Evolutionary conservation across 2,888 invertebrate genomes (phyloP).

Genomic region (Adela reaumurella): DNA sequence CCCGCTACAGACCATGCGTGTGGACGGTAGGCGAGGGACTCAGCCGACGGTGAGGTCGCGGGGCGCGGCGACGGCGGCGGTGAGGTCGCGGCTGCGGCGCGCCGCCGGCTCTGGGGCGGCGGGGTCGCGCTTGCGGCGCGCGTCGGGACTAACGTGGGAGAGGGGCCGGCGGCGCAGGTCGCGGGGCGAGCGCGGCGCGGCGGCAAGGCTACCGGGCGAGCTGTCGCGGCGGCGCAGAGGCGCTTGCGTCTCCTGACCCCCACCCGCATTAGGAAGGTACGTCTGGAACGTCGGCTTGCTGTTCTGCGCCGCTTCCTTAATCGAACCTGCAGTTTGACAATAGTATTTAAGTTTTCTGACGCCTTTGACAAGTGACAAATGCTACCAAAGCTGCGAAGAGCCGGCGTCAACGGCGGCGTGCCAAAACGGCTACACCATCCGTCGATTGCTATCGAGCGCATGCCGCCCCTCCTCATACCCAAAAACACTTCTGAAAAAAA

Average conservation of each 20-base stretch:
- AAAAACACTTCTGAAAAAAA: too few species aligned
- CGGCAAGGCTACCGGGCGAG: slow-evolving; percentile 15
- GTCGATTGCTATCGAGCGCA: too few species aligned
- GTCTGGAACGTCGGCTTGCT: slow-evolving; percentile 46
- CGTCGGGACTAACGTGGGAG: slow-evolving; percentile 24
- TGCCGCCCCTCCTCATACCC: too few species aligned
- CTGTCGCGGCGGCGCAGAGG: slow-evolving; percentile 13
- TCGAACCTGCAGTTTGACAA: slow-evolving; percentile 43
- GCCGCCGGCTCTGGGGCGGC: slow-evolving; percentile 43
- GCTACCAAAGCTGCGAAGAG: too few species aligned
- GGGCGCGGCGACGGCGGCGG: slow-evolving; percentile 30
- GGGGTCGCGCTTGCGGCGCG: slow-evolving; percentile 37
- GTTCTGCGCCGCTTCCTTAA: slow-evolving; percentile 70
- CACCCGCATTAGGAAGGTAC: slow-evolving; percentile 36
- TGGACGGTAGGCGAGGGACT: too few species aligned
- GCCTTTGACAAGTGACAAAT: too few species aligned
- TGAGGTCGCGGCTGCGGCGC: slow-evolving; percentile 36
- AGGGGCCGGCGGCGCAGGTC: slow-evolving; percentile 21
- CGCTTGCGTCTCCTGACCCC: slow-evolving; percentile 23
- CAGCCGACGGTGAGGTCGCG: too few species aligned
- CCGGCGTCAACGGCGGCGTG: too few species aligned
- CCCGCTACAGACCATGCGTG: too few species aligned
- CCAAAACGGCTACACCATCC: too few species aligned
- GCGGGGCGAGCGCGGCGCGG: slow-evolving; percentile 27
- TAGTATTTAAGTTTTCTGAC: too few species aligned